Conservation (phyloP, 2,888 invertebrate species). For the Hypomecis punctinalis region DNA sequence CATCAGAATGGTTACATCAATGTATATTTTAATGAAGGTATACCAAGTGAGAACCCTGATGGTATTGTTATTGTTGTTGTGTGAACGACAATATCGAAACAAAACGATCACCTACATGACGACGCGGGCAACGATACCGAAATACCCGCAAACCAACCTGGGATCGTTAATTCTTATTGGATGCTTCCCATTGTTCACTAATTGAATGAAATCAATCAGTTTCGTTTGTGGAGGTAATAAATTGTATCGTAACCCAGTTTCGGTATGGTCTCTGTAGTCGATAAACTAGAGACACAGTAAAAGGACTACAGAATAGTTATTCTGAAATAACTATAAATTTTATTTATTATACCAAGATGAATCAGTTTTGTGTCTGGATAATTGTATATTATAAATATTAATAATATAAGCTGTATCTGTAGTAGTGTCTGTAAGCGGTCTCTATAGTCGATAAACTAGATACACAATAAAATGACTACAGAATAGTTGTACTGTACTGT, state of each 20-base stretch:
- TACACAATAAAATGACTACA: too few species aligned
- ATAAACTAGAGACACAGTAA: conserved; percentile 17
- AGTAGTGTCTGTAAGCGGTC: too few species aligned
- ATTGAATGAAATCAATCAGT: conserved; percentile 60
- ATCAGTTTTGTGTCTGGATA: too few species aligned
- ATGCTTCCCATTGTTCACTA: conserved; percentile 57
- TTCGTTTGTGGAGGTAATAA: conserved; percentile 40
- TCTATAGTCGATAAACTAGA: too few species aligned
- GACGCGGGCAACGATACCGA: conserved; percentile 53
- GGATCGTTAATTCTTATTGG: conserved; percentile 63
- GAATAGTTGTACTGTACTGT: too few species aligned
- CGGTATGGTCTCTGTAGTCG: conserved; percentile 14
- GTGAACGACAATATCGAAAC: conserved; percentile 61
- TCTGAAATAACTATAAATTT: too few species aligned
- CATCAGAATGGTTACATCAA: too few species aligned
- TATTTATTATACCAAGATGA: too few species aligned
- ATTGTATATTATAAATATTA: too few species aligned
- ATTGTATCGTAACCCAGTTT: conserved; percentile 35
- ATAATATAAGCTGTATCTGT: too few species aligned
- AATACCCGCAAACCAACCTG: conserved; percentile 56
- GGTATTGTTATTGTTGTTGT: conserved; percentile 2
- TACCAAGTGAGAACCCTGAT: too few species aligned
- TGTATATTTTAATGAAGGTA: too few species aligned
- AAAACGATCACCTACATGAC: conserved; percentile 64
- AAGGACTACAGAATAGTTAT: not conserved